phyloP scores from a whole-genome alignment of 2,888 invertebrate species.

The Tolmerus cingulatus region DNA sequence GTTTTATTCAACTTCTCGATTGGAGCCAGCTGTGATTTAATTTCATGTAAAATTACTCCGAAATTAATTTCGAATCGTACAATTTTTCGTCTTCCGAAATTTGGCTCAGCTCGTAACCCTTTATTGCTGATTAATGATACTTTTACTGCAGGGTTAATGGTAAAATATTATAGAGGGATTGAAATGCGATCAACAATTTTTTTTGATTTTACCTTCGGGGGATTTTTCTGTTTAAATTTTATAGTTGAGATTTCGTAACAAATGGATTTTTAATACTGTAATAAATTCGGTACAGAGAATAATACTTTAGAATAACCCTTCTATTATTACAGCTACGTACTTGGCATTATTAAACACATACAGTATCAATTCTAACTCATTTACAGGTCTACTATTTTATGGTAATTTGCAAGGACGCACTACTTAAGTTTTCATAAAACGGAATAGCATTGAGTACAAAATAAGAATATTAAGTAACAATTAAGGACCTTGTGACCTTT shows the following conservation, averaged over 20 bases:
- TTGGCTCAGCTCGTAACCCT: background rate
- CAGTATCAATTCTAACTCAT: background rate
- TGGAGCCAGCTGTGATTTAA: conserved; percentile 34
- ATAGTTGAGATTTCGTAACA: background rate
- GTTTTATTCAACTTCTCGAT: background rate
- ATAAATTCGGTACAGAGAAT: background rate
- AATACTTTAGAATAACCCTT: too few relatives aligned
- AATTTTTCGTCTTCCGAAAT: background rate
- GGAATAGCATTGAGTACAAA: too few relatives aligned
- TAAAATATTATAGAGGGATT: background rate
- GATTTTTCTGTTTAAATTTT: background rate
- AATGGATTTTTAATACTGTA: background rate
- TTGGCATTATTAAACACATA: too few relatives aligned
- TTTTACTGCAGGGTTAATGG: background rate
- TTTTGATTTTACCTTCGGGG: background rate
- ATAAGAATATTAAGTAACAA: too few relatives aligned
- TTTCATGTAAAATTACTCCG: conserved; percentile 25
- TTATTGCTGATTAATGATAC: background rate
- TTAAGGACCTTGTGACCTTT: too few relatives aligned
- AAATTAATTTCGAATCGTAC: conserved; percentile 13
- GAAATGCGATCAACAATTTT: background rate
- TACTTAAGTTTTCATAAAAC: too few relatives aligned
- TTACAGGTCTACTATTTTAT: background rate
- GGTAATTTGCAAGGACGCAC: too few relatives aligned
- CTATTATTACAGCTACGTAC: background rate